Percentiles rank a stretch among this genome's conserved stretches.
phyloP scores from a whole-genome alignment of 2,888 invertebrate genomes.

The Sinohyriopsis cumingii region DNA sequence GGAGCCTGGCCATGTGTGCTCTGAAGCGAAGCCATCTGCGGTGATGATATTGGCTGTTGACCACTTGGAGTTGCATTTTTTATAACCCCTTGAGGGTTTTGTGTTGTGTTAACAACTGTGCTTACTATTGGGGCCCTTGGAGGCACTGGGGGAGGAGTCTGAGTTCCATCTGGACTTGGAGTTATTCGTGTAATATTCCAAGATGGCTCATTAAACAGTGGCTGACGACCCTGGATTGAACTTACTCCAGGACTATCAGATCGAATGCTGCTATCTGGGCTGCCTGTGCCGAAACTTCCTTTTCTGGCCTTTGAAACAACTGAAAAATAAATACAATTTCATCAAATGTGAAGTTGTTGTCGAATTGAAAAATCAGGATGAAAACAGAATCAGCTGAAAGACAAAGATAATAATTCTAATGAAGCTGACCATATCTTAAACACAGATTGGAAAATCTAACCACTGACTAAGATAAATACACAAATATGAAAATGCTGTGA shows the following conservation, averaged over 20 bases:
- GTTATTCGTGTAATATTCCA: slow-evolving; percentile 35
- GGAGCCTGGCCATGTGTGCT: not conserved
- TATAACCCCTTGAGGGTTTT: slow-evolving; percentile 35
- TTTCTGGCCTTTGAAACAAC: slow-evolving; percentile 16
- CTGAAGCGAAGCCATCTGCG: not conserved
- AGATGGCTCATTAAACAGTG: slow-evolving; percentile 15
- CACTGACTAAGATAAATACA: too few species aligned
- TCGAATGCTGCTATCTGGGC: slow-evolving; percentile 84
- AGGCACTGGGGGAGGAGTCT: slow-evolving; percentile 75
- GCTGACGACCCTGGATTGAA: slow-evolving; percentile 2
- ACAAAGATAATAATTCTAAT: too few species aligned
- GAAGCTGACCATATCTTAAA: too few species aligned
- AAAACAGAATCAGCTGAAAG: too few species aligned
- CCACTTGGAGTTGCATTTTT: slow-evolving; percentile 3
- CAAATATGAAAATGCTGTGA: too few species aligned
- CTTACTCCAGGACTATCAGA: slow-evolving; percentile 60
- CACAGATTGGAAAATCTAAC: too few species aligned
- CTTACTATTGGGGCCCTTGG: slow-evolving; percentile 51
- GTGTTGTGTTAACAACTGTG: slow-evolving; percentile 24
- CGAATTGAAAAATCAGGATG: too few species aligned
- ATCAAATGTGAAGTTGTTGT: too few species aligned
- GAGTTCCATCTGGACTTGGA: slow-evolving; percentile 44
- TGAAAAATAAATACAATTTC: not conserved
- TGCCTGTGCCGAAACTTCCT: slow-evolving; percentile 74
- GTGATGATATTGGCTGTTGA: not conserved